Evolutionary conservation across 2,797 vertebrate species (phyloP).

Genomic region (Scolopax bukidnonensis): DNA sequence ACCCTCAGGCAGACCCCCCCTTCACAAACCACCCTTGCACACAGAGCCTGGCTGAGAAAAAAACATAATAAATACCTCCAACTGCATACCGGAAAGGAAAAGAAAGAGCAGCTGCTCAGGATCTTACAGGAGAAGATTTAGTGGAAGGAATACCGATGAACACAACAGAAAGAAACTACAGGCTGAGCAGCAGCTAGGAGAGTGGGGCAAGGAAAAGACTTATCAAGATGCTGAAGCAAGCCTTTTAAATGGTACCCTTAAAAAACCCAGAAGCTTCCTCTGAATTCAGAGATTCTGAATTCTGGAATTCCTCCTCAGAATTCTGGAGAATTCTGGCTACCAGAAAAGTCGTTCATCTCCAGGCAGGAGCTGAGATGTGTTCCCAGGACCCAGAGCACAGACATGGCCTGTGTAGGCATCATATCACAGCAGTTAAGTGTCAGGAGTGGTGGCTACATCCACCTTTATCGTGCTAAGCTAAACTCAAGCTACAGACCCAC

Average conservation of each 20-base stretch:
- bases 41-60: not conserved
- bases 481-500: slow-evolving; percentile 51
- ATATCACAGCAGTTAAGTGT: not conserved
- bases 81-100: not conserved
- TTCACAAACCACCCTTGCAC: not conserved
- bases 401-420: not conserved
- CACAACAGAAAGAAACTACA: not conserved
- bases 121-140: not conserved
- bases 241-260: not conserved
- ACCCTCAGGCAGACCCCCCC: not conserved
- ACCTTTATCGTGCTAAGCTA: not conserved
- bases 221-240: not conserved
- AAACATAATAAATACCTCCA: not conserved
- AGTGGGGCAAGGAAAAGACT: not conserved
- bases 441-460: not conserved
- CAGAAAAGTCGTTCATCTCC: not conserved
- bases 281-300: too few relatives aligned
- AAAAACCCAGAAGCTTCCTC: not conserved
- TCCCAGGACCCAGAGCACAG: not conserved
- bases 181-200: not conserved
- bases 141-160: not conserved
- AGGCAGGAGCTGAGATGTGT: not conserved
- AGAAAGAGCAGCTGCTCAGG: not conserved
- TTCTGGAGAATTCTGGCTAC: not conserved
- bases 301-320: too few relatives aligned